Evolutionary conservation across 2,113 vertebrate genomes (phyloP), one percentile per base, ranked within the genome.

Genomic region (Myrmecobius fasciatus): DNA sequence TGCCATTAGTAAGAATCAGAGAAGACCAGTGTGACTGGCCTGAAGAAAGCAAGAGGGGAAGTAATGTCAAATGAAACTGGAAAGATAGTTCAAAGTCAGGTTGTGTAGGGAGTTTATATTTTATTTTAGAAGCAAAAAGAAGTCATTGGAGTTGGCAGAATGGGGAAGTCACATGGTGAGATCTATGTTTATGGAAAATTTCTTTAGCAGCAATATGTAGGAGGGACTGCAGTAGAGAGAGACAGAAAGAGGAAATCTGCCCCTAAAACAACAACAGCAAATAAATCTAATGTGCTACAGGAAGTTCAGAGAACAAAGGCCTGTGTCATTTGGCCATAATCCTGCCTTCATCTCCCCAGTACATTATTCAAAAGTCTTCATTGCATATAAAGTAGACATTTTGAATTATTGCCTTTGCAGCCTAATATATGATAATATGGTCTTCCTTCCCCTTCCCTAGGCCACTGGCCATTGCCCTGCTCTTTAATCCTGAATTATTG

Each of bases 391-490:
- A 95, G 95, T 0, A 4, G 17, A 49, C 31, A 89, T 93, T 97
- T 92, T 94, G 93, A 95, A 88, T 26, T 90, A 53, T 93, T 88
- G 52, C 92, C 54, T 96, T 96, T 93, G 67, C 48, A 54, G 92
- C 95, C 52, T 92, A 91, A 94, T 91, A 94, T 46, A 93, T 96
- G 97, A 96, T 97, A 97, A 95, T 92, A 93, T 96, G 94, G 20
- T n/a, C 43, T 56, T 43, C 25, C 51, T 46, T 91, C 22, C 36
- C 89, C 53, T 49, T 96, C 95, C 95, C 56, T 94, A 43, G 36
- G 20, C 60, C 14, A 6, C 48, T 25, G 54, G 56, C 7, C 49
- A 47, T 6, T 91, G 9, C 25, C 22, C 91, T 60, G n/a, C 43
- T 94, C 36, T 95, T 96, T 90, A 88, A 2, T 96, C 17, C 20